These are phyloP conservation scores for Paedocypris sp. DNA, from an alignment of 2,113 vertebrate species.

Conservation along the genomic window DNA sequence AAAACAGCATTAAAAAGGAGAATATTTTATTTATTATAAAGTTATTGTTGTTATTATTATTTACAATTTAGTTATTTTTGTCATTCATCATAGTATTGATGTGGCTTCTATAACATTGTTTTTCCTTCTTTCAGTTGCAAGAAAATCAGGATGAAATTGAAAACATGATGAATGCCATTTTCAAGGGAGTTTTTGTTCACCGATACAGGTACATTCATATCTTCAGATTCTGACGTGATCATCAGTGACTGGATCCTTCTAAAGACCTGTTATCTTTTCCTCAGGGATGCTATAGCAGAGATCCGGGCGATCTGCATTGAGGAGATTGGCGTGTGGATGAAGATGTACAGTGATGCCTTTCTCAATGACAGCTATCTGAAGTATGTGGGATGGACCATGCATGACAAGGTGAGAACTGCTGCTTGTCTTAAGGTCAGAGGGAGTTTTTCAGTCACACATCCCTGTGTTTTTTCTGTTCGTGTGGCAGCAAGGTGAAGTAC, in stretches of 20 bases:
- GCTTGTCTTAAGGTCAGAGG: neutral
- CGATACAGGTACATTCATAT: constrained; percentile 74
- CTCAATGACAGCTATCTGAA: constrained; percentile 99
- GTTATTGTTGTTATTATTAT: too few species aligned
- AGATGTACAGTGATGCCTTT: constrained; percentile 98
- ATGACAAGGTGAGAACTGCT: constrained; percentile 82
- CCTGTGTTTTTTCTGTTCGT: neutral
- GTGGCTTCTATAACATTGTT: neutral
- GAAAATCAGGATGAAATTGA: constrained; percentile 99
- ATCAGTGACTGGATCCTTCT: neutral
- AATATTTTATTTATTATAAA: too few species aligned
- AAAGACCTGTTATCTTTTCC: neutral
- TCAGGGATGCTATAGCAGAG: constrained; percentile 95
- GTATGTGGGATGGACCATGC: constrained; percentile 99
- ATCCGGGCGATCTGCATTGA: constrained; percentile 99
- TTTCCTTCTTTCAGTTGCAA: constrained; percentile 78
- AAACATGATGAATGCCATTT: constrained; percentile 99
- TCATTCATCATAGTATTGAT: neutral
- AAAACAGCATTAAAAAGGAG: too few species aligned
- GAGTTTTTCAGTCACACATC: neutral
- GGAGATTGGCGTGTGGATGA: constrained; percentile 99
- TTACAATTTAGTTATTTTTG: too few species aligned
- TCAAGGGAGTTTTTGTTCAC: constrained; percentile 99
- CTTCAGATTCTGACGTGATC: neutral
- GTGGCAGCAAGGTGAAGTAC: constrained; percentile 93